Conservation (phyloP, 2,888 invertebrate species). For the Noctua comes region DNA sequence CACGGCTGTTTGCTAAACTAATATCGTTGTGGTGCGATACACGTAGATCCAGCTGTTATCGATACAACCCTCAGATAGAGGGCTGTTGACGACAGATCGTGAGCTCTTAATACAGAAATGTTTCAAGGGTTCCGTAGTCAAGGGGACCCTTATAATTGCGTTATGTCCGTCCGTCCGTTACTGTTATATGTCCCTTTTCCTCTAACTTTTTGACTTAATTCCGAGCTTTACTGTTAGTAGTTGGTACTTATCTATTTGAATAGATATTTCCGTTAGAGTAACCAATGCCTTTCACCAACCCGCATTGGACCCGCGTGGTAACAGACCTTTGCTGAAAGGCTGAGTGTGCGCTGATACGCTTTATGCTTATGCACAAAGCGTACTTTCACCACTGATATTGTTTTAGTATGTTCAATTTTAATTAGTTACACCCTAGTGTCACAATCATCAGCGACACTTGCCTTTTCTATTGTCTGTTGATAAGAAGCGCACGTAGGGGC, state of each 20-base stretch:
- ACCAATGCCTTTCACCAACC: neutral
- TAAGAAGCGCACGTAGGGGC: neutral
- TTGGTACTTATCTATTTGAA: neutral
- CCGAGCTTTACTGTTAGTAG: slow-evolving; percentile 5
- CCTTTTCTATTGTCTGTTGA: slow-evolving; percentile 18
- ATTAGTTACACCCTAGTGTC: neutral
- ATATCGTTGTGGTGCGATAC: slow-evolving; percentile 43
- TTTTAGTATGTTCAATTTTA: neutral
- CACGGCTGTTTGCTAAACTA: slow-evolving; percentile 45
- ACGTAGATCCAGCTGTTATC: slow-evolving; percentile 37
- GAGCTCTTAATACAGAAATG: slow-evolving; percentile 24
- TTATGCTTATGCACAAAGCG: neutral
- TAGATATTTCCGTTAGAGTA: neutral
- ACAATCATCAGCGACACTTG: neutral
- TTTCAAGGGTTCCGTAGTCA: slow-evolving; percentile 10
- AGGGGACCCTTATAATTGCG: slow-evolving; percentile 31
- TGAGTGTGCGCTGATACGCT: neutral
- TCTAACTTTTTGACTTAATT: slow-evolving; percentile 34
- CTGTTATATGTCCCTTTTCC: slow-evolving; percentile 10
- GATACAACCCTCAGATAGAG: slow-evolving; percentile 33
- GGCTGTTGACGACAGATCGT: slow-evolving; percentile 32
- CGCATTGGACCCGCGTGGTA: neutral
- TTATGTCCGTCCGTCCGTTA: slow-evolving; percentile 16
- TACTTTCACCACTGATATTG: neutral
- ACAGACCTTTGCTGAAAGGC: neutral